Evolutionary conservation across 2,113 vertebrate species (phyloP).

Genomic region (Myocastor coypus): DNA sequence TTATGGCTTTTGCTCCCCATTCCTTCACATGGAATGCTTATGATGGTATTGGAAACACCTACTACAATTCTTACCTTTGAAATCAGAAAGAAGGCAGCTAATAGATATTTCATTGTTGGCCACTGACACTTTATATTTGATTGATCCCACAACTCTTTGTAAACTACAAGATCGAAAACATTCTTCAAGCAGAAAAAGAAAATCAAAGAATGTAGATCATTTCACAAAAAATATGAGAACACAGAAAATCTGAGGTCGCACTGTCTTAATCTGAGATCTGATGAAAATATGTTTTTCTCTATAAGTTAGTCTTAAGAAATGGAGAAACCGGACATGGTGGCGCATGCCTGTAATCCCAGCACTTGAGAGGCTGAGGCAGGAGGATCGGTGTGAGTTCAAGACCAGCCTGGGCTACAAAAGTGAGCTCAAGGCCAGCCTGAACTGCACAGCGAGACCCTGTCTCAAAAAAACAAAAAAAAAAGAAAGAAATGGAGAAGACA

Average conservation of each 20-base stretch:
- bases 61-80: not conserved
- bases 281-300: not conserved
- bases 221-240: not conserved
- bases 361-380: no score
- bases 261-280: not conserved
- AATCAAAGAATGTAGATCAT: not conserved
- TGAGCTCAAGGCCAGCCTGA: no score
- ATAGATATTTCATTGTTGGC: not conserved
- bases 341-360: no score
- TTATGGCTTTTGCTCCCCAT: not conserved
- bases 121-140: not conserved
- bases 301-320: not conserved
- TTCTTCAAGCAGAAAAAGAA: constrained; percentile 1
- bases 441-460: no score
- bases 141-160: not conserved
- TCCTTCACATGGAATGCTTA: not conserved
- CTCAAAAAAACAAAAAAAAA: no score
- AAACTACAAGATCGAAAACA: not conserved
- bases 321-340: no score
- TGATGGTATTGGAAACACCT: not conserved
- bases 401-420: no score
- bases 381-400: no score
- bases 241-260: not conserved
- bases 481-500: not conserved
- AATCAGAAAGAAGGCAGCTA: not conserved